phyloP scores from a whole-genome alignment of 2,113 vertebrate genomes.

The Hirundichthys speculiger region DNA sequence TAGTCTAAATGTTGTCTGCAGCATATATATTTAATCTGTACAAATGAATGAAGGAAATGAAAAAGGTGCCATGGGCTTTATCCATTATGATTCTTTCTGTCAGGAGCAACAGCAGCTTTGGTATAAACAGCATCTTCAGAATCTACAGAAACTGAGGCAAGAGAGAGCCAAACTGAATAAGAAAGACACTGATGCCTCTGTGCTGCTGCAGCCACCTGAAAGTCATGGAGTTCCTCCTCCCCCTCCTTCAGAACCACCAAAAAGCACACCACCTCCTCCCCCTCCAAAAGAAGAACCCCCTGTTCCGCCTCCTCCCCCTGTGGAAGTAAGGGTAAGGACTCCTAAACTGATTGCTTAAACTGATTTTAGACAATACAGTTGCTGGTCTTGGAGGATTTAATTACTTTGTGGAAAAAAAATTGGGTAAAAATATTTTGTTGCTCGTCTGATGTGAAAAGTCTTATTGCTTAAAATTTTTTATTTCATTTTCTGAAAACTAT shows the following conservation, averaged over 20 bases:
- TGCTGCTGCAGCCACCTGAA: background rate
- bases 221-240: constrained; percentile 65
- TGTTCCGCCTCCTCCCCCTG: constrained; percentile 83
- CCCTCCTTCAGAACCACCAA: constrained; percentile 74
- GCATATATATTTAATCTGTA: background rate
- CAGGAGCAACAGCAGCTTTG: constrained; percentile 96
- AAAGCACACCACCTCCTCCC: constrained; percentile 82
- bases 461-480: too few species aligned
- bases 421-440: too few species aligned
- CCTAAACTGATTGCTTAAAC: background rate
- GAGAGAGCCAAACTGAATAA: constrained; percentile 81
- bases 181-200: constrained; percentile 33
- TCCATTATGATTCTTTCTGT: constrained; percentile 21
- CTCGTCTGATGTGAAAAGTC: too few species aligned
- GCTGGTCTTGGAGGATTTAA: too few species aligned
- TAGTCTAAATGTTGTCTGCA: background rate
- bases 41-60: background rate
- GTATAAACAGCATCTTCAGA: constrained; percentile 95
- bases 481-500: too few species aligned
- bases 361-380: too few species aligned
- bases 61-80: background rate
- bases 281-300: constrained; percentile 87
- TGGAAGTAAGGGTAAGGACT: constrained; percentile 72
- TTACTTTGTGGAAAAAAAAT: too few species aligned
- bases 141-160: constrained; percentile 84